Conservation (phyloP, 2,888 invertebrate genomes). For the Cacoxenus indagator region DNA sequence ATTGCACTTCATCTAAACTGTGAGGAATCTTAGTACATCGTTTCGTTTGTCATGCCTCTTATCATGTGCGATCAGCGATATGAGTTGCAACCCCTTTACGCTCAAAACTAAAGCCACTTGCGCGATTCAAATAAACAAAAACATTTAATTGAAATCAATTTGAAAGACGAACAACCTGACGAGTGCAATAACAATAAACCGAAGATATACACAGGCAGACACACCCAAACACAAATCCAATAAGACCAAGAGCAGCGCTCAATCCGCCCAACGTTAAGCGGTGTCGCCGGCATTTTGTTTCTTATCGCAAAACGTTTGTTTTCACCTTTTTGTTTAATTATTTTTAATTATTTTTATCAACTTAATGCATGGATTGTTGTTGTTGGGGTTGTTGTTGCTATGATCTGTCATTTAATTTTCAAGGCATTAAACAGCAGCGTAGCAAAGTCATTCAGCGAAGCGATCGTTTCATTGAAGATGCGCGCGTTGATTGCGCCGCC, state of each 20-base stretch:
- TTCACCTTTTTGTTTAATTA: background rate
- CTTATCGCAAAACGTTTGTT: slow-evolving; percentile 1
- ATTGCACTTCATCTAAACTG: too few relatives aligned
- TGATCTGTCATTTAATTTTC: slow-evolving; percentile 1
- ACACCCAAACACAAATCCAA: background rate
- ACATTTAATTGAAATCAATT: too few relatives aligned
- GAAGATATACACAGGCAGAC: too few relatives aligned
- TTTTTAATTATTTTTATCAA: slow-evolving; percentile 2
- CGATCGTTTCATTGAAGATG: background rate
- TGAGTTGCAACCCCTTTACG: too few relatives aligned
- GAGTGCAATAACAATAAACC: too few relatives aligned
- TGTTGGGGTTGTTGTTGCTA: background rate
- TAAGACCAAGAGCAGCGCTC: background rate
- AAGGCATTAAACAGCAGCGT: slow-evolving; percentile 16
- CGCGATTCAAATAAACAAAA: too few relatives aligned
- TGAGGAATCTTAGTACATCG: too few relatives aligned
- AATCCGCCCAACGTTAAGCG: background rate
- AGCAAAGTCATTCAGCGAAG: background rate
- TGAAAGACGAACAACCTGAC: too few relatives aligned
- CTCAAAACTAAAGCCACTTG: too few relatives aligned
- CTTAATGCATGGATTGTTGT: background rate
- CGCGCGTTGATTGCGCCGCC: background rate
- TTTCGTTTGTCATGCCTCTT: too few relatives aligned
- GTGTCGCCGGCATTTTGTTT: background rate
- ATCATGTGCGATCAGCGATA: too few relatives aligned